Base-by-base conservation (phyloP, 1,140 invertebrate species). In the Cyclina sinensis region DNA sequence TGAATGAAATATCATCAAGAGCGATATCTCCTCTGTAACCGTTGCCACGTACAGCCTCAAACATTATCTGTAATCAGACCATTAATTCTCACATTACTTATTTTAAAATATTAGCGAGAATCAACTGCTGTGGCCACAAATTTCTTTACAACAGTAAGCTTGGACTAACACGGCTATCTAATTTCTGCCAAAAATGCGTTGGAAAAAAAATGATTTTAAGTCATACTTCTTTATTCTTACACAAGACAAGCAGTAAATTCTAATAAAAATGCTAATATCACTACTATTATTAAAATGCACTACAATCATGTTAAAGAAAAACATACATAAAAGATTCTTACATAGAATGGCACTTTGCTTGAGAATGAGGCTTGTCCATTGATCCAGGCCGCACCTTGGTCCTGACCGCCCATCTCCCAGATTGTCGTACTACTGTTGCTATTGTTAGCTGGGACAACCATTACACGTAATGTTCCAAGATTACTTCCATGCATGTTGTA, bases 401-500 rank as follows among this genome's bases (percentile, higher is more conserved):
- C 90, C 21, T 89, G 88, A 18, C 57, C 46, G 16, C 46, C 62
- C 5, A 91, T 37, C 35, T 88, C 73, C 91, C 91, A 92, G 14
- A 92, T 83, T 30, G 86, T 90, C 24, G 76, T 65, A 4, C 57
- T 46, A 12, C 48, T 68, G 43, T 80, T 89, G 1, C 43, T 80
- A 27, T 73, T 90, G 82, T 91, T 92, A 21, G 86, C 86, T 9
- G 86, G 89, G 21, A 88, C 76, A 11, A 92, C 59, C 37, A 89
- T 92, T 16, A 96, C 93, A 93, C 94, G 90, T 37, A 95, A 93
- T 14, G 70, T 90, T 12, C 94, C 94, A 30, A 94, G 92, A 16
- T 90, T 81, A 12, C 46, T 32, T 2, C 95, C 95, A 85, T 94
- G 93, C 94, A 95, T 95, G 88, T 92, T 91, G 86, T 92, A 92